phyloP scores from a whole-genome alignment of 1,140 invertebrate species.

The Drosophila pandora region DNA sequence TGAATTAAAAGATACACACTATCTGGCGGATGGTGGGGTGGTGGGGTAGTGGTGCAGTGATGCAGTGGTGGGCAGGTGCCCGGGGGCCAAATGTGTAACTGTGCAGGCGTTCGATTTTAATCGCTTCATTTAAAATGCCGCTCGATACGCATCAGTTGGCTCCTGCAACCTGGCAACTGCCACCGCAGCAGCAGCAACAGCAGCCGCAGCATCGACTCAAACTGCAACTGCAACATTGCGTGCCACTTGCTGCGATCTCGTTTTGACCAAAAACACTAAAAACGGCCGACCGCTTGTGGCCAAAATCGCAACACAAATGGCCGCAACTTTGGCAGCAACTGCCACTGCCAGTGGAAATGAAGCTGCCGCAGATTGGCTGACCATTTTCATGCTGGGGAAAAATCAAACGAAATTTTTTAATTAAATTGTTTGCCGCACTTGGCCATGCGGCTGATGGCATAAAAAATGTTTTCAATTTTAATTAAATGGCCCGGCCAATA shows the following conservation, averaged over 20 bases:
- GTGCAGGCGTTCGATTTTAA: slow-evolving; percentile 79
- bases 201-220: neutral
- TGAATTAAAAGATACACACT: slow-evolving; percentile 71
- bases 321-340: slow-evolving; percentile 43
- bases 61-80: slow-evolving; percentile 22
- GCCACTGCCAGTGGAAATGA: slow-evolving; percentile 18
- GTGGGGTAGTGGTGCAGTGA: neutral
- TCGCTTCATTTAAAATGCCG: slow-evolving; percentile 80
- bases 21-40: slow-evolving; percentile 6
- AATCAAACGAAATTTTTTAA: slow-evolving; percentile 68
- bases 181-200: neutral
- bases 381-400: slow-evolving; percentile 65
- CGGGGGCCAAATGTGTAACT: slow-evolving; percentile 65
- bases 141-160: slow-evolving; percentile 78
- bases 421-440: slow-evolving; percentile 67
- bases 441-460: slow-evolving; percentile 29
- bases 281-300: slow-evolving; percentile 51
- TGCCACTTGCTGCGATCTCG: slow-evolving; percentile 79
- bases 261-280: slow-evolving; percentile 67
- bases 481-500: slow-evolving; percentile 40
- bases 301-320: slow-evolving; percentile 62
- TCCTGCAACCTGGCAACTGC: slow-evolving; percentile 15
- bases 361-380: slow-evolving; percentile 52
- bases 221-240: slow-evolving; percentile 54
- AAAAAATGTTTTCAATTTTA: slow-evolving; percentile 53